Evolutionary conservation across 2,888 invertebrate genomes (phyloP), one percentile per base, ranked within the genome.

Genomic region (Phanerotoma sp.): DNA sequence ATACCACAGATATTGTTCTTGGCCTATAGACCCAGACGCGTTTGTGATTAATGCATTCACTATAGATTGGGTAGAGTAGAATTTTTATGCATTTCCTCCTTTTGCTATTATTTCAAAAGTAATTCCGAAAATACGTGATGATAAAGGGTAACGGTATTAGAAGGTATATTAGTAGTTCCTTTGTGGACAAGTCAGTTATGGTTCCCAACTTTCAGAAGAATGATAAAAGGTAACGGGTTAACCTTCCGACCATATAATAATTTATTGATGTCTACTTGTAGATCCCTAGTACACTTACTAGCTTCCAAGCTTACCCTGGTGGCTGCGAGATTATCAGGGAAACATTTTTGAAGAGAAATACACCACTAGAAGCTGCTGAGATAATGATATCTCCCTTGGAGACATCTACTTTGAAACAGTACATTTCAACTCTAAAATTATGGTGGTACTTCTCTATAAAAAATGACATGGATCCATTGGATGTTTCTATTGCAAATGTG

Each of bases 111-210:
- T 59, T 33, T 30, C 47, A 7, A 50, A 18, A 44, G 50, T 51
- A 9, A 40, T 61, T 6, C 35, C 21, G 15, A 56, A 61, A 41
- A 46, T 57, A 9, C 40, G 40, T 4, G 41, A 33, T 35, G 66
- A 69, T 20, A 62, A 56, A 44, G 65, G 68, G n/a, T n/a, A n/a
- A n/a, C n/a, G n/a, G n/a, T n/a, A n/a, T n/a, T n/a, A 6, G 51
- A 52, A 21, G 68, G 65, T 3, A 65, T 68, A 40, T 38, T 70
- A 11, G 66, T 71, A 10, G 62, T 65, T 7, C 69, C 62, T 18
- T 35, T 37, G 16, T 69, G 59, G 66, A 58, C 58, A 25, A 55
- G 51, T 4, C 65, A 66, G 42, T 54, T 61, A 1, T 68, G 66
- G 68, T 68, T 50, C 35, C 68, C 67, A 7, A 20, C 56, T 38